These are phyloP conservation scores for Brachionus calyciflorus DNA, from an alignment of 1,140 invertebrate genomes.

Conservation along the genomic window DNA sequence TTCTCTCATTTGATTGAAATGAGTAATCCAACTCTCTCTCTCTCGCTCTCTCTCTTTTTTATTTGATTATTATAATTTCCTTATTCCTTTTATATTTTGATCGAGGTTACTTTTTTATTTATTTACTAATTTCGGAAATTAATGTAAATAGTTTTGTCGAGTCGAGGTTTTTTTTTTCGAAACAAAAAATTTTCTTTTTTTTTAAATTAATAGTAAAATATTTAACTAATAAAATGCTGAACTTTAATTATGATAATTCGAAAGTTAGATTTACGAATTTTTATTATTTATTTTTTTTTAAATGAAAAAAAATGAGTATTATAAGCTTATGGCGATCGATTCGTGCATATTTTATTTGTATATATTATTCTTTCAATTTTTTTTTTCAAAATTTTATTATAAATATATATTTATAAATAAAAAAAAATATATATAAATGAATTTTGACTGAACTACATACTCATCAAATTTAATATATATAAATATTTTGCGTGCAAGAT, in stretches of 20 bases:
- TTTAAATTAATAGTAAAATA: no score
- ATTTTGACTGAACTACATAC: no score
- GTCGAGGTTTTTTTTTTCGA: slow-evolving; percentile 15
- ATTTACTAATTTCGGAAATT: slow-evolving; percentile 31
- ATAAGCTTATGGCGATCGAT: slow-evolving; percentile 29
- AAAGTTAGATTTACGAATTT: no score
- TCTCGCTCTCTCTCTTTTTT: not conserved
- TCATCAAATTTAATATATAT: no score
- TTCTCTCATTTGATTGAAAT: not conserved
- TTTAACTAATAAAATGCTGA: not conserved
- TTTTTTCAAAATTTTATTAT: slow-evolving; percentile 17
- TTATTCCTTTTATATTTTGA: no score
- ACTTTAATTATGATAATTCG: slow-evolving; percentile 37
- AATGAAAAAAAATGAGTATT: not conserved
- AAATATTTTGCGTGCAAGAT: no score
- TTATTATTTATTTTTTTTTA: not conserved
- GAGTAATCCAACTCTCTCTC: slow-evolving; percentile 18
- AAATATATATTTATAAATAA: slow-evolving; percentile 9
- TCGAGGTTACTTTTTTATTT: not conserved
- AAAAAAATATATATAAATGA: no score
- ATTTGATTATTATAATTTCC: slow-evolving; percentile 35
- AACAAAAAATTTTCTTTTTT: no score
- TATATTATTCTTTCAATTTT: not conserved
- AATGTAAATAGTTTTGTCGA: not conserved
- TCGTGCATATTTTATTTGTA: slow-evolving; percentile 36